These are phyloP conservation scores for Neuroterus valhalla DNA, from an alignment of 1,140 invertebrate genomes.

Conservation along the genomic window DNA sequence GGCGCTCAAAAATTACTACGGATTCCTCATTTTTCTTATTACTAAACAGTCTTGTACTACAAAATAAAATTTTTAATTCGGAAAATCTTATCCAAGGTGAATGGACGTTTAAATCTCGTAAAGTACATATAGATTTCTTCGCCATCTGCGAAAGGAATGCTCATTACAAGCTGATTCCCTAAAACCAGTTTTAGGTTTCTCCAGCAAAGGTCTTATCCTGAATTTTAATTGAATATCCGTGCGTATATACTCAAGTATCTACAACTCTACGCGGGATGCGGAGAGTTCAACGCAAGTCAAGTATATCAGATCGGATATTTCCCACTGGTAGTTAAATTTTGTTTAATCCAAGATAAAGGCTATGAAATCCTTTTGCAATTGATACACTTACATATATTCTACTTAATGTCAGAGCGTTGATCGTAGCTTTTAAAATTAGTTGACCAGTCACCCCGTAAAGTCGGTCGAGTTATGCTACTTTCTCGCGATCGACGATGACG, in stretches of 20 bases:
- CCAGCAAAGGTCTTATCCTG: constrained; percentile 25
- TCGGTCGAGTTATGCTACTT: constrained; percentile 14
- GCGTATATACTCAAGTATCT: background rate
- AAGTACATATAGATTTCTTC: background rate
- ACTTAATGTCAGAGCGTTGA: background rate
- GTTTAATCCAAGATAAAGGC: background rate
- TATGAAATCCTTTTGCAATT: constrained; percentile 8
- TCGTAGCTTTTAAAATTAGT: constrained; percentile 22
- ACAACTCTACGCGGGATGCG: background rate
- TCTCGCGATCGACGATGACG: constrained; percentile 28
- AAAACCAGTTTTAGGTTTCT: constrained; percentile 30
- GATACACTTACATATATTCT: constrained; percentile 2
- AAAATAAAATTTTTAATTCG: background rate
- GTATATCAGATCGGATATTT: constrained; percentile 19
- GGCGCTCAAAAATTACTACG: too few species aligned
- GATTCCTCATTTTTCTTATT: too few species aligned
- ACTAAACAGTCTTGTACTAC: background rate
- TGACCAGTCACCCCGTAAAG: constrained; percentile 7
- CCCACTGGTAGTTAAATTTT: constrained; percentile 9
- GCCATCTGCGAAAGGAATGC: constrained; percentile 4
- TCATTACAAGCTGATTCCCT: constrained; percentile 27
- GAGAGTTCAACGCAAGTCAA: constrained; percentile 20
- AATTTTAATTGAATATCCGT: constrained; percentile 27
- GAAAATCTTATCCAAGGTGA: constrained; percentile 7
- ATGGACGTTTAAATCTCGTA: background rate